A percentile compares a stretch with the other conserved stretches of the same genome.
Evolutionary conservation across 1,140 invertebrate species (phyloP).

Genomic region (Megalopta genalis): DNA sequence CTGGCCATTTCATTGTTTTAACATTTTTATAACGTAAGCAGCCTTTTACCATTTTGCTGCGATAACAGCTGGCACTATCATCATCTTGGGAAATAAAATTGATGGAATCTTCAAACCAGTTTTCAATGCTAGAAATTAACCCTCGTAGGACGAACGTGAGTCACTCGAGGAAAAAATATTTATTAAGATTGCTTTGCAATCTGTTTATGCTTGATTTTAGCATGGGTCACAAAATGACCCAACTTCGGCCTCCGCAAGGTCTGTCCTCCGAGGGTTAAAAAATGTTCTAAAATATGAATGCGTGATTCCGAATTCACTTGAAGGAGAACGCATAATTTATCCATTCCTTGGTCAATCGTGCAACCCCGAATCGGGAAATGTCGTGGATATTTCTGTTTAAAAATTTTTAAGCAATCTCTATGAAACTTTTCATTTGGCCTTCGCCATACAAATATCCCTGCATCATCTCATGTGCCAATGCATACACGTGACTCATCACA

Average conservation of each 20-base stretch:
- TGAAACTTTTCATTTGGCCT: background rate
- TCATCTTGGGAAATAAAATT: background rate
- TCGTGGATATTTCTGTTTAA: background rate
- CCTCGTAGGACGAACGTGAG: too few species aligned
- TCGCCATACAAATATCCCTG: background rate
- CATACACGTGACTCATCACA: background rate
- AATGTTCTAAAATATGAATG: too few species aligned
- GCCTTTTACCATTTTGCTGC: background rate
- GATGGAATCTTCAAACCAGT: background rate
- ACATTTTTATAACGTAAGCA: background rate
- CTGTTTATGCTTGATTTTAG: too few species aligned
- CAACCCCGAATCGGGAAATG: too few species aligned
- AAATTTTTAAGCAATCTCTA: background rate
- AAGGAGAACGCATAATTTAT: background rate
- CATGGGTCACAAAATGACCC: too few species aligned
- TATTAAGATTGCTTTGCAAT: too few species aligned
- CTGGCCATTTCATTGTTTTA: background rate
- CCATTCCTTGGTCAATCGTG: background rate
- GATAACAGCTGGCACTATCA: background rate
- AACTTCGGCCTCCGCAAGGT: too few species aligned
- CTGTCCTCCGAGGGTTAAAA: too few species aligned
- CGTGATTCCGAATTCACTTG: background rate
- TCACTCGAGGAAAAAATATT: too few species aligned
- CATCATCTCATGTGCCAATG: background rate
- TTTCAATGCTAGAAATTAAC: background rate